These are phyloP conservation scores for Drosophila histrio DNA, from an alignment of 2,888 invertebrate genomes.

Conservation along the genomic window DNA sequence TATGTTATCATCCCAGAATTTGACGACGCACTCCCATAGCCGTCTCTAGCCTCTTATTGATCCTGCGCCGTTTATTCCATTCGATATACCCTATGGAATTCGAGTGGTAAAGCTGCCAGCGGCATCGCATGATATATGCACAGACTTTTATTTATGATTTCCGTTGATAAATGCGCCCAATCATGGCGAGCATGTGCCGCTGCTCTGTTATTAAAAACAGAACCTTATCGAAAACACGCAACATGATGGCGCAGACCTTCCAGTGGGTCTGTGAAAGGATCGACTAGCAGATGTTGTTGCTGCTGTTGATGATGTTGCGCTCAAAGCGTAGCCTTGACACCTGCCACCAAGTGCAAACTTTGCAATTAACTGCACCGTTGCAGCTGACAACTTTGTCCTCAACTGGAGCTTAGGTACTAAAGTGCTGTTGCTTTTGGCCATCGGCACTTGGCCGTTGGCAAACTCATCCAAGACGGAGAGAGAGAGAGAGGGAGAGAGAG, in stretches of 20 bases:
- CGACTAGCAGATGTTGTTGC: conserved; percentile 22
- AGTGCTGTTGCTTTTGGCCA: not conserved
- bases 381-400: conserved; percentile 64
- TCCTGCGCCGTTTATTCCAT: not conserved
- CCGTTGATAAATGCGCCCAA: conserved; percentile 73
- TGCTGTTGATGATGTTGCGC: conserved; percentile 26
- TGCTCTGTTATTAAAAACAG: conserved; percentile 39
- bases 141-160: conserved; percentile 78
- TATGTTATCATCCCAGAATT: too few relatives aligned
- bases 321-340: conserved; percentile 63
- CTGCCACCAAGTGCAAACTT: conserved; percentile 56
- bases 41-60: not conserved
- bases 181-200: conserved; percentile 15
- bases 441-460: not conserved
- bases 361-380: conserved; percentile 74
- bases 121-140: conserved; percentile 63
- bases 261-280: conserved; percentile 10
- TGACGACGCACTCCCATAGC: not conserved
- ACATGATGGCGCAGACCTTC: conserved; percentile 27
- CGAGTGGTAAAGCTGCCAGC: not conserved
- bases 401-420: conserved; percentile 36
- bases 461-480: conserved; percentile 2
- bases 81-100: conserved; percentile 26
- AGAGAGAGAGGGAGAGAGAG: conserved; percentile 8
- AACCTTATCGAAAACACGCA: conserved; percentile 66